Conservation (phyloP, 2,797 vertebrate species). For the Syngnathus rostellatus region DNA sequence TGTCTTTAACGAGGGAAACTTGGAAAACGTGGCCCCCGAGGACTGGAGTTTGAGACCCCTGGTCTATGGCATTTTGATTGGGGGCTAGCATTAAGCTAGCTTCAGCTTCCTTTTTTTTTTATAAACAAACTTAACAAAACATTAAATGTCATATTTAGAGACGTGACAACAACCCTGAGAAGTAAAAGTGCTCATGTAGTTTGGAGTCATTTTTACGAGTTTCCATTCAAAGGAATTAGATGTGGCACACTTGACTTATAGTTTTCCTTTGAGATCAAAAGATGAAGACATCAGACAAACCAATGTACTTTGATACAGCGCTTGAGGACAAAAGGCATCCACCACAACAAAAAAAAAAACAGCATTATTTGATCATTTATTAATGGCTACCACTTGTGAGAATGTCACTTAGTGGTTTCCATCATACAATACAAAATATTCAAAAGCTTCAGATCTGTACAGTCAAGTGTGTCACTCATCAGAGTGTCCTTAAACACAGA, state of each 20-base stretch:
- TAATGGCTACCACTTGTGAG: background rate
- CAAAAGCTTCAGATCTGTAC: background rate
- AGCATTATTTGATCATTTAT: background rate
- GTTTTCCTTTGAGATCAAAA: conserved; percentile 17
- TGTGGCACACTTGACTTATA: conserved; percentile 5
- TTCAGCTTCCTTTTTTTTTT: too few species aligned
- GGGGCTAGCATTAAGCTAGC: too few species aligned
- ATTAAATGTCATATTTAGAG: too few species aligned
- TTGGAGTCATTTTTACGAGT: background rate
- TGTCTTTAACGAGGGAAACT: too few species aligned
- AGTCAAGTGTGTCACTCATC: background rate
- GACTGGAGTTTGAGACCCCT: too few species aligned
- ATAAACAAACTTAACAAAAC: too few species aligned
- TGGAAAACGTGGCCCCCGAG: too few species aligned
- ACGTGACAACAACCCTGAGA: too few species aligned
- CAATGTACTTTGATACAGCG: conserved; percentile 10
- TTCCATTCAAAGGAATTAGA: conserved; percentile 1
- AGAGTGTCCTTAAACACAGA: background rate
- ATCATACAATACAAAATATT: background rate
- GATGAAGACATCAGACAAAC: conserved; percentile 12
- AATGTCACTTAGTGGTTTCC: background rate
- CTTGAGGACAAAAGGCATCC: background rate
- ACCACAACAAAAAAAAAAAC: background rate
- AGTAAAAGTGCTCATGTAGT: background rate
- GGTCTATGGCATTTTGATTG: too few species aligned